phyloP scores from a whole-genome alignment of 1,140 invertebrate species.

The Leptinotarsa lineolata region DNA sequence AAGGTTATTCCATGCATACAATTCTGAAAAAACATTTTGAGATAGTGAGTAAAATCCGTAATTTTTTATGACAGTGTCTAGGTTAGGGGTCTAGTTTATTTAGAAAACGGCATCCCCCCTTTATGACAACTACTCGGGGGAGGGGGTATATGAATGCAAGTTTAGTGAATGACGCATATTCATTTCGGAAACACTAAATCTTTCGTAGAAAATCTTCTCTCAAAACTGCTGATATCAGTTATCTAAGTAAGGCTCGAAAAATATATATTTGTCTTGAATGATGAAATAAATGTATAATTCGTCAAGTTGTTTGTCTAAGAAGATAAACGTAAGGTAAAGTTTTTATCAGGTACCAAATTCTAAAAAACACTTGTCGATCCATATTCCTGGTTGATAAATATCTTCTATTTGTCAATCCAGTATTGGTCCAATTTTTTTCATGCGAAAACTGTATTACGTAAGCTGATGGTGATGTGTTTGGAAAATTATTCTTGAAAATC shows the following conservation, averaged over 20 bases:
- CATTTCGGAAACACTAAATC: too few relatives aligned
- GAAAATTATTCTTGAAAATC: constrained; percentile 14
- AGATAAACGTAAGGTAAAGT: constrained; percentile 2
- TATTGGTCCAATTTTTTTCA: not conserved
- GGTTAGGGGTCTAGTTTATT: too few relatives aligned
- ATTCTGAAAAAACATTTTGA: too few relatives aligned
- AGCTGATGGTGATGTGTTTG: not conserved
- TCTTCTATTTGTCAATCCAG: constrained; percentile 6
- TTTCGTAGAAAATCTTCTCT: not conserved
- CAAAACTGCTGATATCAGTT: not conserved
- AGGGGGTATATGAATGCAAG: too few relatives aligned
- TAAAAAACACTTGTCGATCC: constrained; percentile 18
- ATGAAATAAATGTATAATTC: constrained; percentile 16
- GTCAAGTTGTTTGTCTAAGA: constrained; percentile 11
- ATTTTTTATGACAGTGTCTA: too few relatives aligned
- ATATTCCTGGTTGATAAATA: not conserved
- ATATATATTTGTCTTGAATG: not conserved
- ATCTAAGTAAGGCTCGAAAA: not conserved
- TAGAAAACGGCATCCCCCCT: too few relatives aligned
- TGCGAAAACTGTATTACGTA: not conserved
- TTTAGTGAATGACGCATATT: too few relatives aligned
- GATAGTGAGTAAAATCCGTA: too few relatives aligned
- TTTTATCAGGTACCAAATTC: constrained; percentile 14
- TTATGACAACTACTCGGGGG: too few relatives aligned
- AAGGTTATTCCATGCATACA: too few relatives aligned